These are phyloP conservation scores for Chlamydotis undulata DNA, from an alignment of 2,113 vertebrate genomes.

Conservation along the genomic window DNA sequence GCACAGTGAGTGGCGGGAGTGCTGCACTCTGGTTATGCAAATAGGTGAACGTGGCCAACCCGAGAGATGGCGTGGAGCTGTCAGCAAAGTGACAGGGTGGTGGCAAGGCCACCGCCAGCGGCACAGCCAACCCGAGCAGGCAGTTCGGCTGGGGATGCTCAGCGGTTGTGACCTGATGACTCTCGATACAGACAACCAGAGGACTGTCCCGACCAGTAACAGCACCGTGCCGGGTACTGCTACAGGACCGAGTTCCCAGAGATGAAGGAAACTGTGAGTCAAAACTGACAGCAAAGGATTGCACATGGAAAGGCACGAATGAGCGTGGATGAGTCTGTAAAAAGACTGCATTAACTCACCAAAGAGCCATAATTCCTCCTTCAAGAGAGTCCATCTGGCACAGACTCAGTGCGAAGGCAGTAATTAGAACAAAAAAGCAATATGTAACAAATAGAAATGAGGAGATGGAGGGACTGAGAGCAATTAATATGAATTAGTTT, in stretches of 20 bases:
- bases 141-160: not conserved
- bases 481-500: not conserved
- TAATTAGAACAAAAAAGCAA: not conserved
- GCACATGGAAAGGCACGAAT: not conserved
- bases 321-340: not conserved
- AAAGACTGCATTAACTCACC: not conserved
- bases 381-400: not conserved
- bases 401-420: not conserved
- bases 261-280: not conserved
- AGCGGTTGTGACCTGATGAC: not conserved
- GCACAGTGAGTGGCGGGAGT: too few species aligned
- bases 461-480: not conserved
- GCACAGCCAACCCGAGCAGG: not conserved
- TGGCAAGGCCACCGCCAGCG: not conserved
- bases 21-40: not conserved
- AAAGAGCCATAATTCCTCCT: not conserved
- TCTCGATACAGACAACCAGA: not conserved
- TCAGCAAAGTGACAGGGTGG: not conserved
- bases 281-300: not conserved
- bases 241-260: not conserved
- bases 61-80: fast-evolving
- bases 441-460: not conserved
- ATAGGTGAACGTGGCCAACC: not conserved
- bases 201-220: not conserved
- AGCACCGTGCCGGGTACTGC: not conserved